A percentile compares a stretch with the other conserved stretches of the same genome.
Conservation (phyloP, 2,888 invertebrate genomes). For the Dyspetes luteomarginatus region DNA sequence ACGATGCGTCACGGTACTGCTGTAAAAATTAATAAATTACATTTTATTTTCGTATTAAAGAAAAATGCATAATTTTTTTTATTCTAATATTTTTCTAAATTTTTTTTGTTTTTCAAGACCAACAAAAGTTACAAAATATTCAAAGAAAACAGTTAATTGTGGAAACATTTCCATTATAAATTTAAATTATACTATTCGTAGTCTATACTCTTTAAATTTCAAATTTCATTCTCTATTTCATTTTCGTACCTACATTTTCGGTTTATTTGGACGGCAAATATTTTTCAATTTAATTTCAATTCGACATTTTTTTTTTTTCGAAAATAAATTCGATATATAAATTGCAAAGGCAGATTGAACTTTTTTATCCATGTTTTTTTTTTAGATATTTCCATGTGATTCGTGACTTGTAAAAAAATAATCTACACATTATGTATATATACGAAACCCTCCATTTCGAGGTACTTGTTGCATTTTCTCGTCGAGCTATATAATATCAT, state of each 20-base stretch:
- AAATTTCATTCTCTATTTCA: too few relatives aligned
- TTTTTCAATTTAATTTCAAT: background rate
- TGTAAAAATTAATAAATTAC: conserved; percentile 62
- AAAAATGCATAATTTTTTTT: background rate
- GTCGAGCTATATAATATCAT: conserved; percentile 1
- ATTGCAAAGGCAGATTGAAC: too few relatives aligned
- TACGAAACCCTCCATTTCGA: conserved; percentile 23
- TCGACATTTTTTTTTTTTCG: too few relatives aligned
- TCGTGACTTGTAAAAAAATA: background rate
- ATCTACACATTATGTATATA: background rate
- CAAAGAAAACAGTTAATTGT: background rate
- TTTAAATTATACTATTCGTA: too few relatives aligned
- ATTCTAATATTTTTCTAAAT: background rate
- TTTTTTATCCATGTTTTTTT: too few relatives aligned
- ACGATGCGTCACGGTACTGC: conserved; percentile 76
- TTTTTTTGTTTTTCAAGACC: background rate
- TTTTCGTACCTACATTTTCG: too few relatives aligned
- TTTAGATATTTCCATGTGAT: too few relatives aligned
- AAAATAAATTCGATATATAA: too few relatives aligned
- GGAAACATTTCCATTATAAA: too few relatives aligned
- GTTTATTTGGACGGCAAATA: background rate
- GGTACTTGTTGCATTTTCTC: conserved; percentile 60
- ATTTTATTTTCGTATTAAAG: background rate
- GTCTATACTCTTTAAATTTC: too few relatives aligned
- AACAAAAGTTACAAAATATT: too few relatives aligned